Base-by-base conservation (phyloP, 2,797 vertebrate genomes). In the Adrianichthys oophorus region DNA sequence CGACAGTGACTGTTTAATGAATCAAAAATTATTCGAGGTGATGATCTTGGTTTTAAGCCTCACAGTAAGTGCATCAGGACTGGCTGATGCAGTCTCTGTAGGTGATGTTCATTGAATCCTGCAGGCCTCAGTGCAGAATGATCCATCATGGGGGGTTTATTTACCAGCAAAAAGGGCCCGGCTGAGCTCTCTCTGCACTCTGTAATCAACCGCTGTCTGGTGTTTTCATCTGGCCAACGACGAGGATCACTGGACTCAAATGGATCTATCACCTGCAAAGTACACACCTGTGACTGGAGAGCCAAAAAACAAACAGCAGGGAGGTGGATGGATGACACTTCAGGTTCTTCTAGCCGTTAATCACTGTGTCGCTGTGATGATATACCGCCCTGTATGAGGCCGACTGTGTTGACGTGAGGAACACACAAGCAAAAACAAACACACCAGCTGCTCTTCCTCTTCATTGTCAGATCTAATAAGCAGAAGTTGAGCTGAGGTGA, bases 101-200 rank as follows among this genome's bases (percentile, higher is more conserved):
- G 5, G 32, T 13, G 10, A 37, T 37, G 32, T 37, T 37, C 32
- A 37, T 29, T 7, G 26, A 29, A 5, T 29, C 26, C 32, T 12
- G 32, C 32, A 37, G 32, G 32, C 32, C 32, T 44, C 18, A 18
- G 43, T 10, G 5, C n/a, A 18, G 17, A 17, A n/a, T 17, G 17
- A 8, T 44, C 7, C 4, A 8, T 46, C 17, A 10, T 17, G n/a
- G 18, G 44, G 16, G 44, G 41, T 4, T 57, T 52, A 47, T 45
- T 70, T 37, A 94, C 93, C 91, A 94, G 82, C 80, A 93, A 80
- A 83, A 89, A 94, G 1, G 91, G 91, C 5, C 93, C 92, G 5
- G 74, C 65, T 0, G 92, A 92, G 58, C 58, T 90, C 43, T 71
- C 63, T 57, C 89, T 83, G 76, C 92, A 93, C 52, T 91, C 86